Evolutionary conservation across 2,797 vertebrate species (phyloP).

Genomic region (Nyctibius grandis): DNA sequence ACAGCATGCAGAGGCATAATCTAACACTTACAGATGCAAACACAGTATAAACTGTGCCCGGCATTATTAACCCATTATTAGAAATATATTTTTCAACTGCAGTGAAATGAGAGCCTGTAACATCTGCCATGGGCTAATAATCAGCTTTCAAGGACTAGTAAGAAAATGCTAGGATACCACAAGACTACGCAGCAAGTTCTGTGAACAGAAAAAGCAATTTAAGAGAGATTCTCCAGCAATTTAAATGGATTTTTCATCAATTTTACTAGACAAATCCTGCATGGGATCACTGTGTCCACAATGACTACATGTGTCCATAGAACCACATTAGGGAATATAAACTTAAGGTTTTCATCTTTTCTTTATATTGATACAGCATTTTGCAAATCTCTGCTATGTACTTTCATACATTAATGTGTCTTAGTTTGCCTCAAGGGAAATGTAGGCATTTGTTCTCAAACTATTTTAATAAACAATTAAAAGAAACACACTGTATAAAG

Average conservation of each 20-base stretch:
- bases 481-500: neutral
- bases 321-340: neutral
- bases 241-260: neutral
- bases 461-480: neutral
- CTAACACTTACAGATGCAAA: neutral
- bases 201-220: neutral
- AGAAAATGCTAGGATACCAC: neutral
- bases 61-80: neutral
- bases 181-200: neutral
- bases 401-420: neutral
- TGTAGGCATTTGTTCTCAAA: neutral
- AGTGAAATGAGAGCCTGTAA: neutral
- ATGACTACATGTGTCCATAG: fast-evolving
- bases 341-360: neutral
- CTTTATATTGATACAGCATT: neutral
- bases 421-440: neutral
- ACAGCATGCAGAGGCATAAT: neutral
- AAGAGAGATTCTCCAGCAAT: neutral
- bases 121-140: neutral
- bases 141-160: neutral
- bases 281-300: neutral
- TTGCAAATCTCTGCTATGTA: neutral
- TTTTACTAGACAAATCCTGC: neutral
- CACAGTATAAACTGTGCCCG: neutral
- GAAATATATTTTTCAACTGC: neutral